These are phyloP conservation scores for Nycticryphes semicollaris DNA, from an alignment of 2,113 vertebrate species.

Conservation along the genomic window DNA sequence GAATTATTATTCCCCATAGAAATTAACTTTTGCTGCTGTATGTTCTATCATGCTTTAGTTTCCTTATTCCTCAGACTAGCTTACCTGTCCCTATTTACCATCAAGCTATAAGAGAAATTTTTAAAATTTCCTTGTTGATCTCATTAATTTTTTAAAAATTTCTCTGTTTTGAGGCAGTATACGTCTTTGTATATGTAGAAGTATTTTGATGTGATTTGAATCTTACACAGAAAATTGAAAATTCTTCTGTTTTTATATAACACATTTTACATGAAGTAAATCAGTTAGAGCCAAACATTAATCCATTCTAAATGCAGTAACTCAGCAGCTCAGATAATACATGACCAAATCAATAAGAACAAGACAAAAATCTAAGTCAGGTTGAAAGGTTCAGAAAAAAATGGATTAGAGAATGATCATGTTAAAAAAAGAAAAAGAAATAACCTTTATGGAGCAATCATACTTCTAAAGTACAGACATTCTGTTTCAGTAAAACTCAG, in stretches of 20 bases:
- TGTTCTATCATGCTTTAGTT: background rate
- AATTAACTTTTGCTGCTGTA: background rate
- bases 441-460: background rate
- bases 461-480: background rate
- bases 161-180: background rate
- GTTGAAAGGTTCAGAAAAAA: constrained; percentile 15
- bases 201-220: background rate
- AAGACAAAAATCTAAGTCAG: constrained; percentile 26
- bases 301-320: constrained; percentile 17
- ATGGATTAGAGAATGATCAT: background rate
- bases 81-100: background rate
- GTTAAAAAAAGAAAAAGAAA: background rate
- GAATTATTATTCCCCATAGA: background rate
- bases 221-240: background rate
- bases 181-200: background rate
- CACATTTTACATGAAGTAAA: constrained; percentile 14
- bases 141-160: background rate
- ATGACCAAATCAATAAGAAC: constrained; percentile 25
- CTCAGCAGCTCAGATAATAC: background rate
- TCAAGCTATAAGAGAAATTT: background rate
- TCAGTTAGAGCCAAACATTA: constrained; percentile 17
- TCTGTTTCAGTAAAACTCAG: background rate
- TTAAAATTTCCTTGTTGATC: background rate
- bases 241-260: background rate
- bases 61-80: background rate